These are phyloP conservation scores for Ceramica pisi DNA, from an alignment of 2,888 invertebrate genomes.

Conservation along the genomic window DNA sequence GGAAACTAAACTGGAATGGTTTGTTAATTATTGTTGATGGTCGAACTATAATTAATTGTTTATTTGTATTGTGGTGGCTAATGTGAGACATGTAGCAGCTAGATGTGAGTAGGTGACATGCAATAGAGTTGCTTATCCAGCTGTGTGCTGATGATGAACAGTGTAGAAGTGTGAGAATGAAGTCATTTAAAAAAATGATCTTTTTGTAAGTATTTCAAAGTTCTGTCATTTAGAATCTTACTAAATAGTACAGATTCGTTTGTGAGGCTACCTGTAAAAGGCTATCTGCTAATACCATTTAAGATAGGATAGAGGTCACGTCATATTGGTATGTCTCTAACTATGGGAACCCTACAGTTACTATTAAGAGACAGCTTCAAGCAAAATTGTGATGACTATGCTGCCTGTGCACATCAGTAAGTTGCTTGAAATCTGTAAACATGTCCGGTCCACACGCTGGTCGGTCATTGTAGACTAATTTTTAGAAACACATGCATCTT, in stretches of 20 bases:
- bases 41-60: neutral
- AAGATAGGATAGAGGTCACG: too few relatives aligned
- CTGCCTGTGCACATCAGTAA: neutral
- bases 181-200: too few relatives aligned
- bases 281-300: too few relatives aligned
- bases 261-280: too few relatives aligned
- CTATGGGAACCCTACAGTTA: too few relatives aligned
- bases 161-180: neutral
- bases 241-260: too few relatives aligned
- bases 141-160: neutral
- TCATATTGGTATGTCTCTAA: too few relatives aligned
- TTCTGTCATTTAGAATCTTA: too few relatives aligned
- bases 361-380: neutral
- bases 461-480: neutral
- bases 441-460: neutral
- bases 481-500: neutral
- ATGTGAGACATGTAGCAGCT: neutral
- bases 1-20: constrained; percentile 7
- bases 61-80: neutral
- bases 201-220: too few relatives aligned
- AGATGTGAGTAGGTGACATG: neutral
- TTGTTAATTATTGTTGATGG: neutral
- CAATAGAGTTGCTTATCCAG: neutral
- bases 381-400: neutral
- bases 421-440: neutral